These are phyloP conservation scores for Arrhopalites spinosus DNA, from an alignment of 2,888 invertebrate species.

Conservation along the genomic window DNA sequence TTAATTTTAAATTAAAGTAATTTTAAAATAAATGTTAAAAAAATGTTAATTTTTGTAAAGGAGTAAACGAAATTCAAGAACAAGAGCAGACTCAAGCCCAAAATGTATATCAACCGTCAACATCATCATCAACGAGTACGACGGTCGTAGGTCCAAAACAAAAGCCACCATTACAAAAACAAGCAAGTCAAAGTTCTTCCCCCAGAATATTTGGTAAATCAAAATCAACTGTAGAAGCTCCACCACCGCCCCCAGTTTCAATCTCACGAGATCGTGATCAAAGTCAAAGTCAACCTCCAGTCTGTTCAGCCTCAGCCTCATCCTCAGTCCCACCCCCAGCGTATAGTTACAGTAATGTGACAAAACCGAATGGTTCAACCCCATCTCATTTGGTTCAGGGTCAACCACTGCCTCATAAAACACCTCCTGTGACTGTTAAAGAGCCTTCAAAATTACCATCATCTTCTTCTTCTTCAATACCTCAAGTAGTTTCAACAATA, in stretches of 20 bases:
- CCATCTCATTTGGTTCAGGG: slow-evolving; percentile 15
- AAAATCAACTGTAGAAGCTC: slow-evolving; percentile 11
- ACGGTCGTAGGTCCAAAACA: not conserved
- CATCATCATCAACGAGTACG: slow-evolving; percentile 3
- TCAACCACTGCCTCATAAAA: slow-evolving; percentile 22
- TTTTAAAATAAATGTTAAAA: too few species aligned
- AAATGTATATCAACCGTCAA: slow-evolving; percentile 13
- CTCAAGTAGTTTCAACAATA: slow-evolving; percentile 11
- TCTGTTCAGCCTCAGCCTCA: too few species aligned
- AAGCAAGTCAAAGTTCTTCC: slow-evolving; percentile 1
- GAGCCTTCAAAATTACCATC: slow-evolving; percentile 25
- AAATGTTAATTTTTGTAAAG: too few species aligned
- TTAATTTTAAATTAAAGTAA: too few species aligned
- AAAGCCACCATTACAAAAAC: slow-evolving; percentile 9
- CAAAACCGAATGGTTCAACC: slow-evolving; percentile 13
- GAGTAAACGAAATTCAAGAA: not conserved
- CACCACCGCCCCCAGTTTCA: not conserved
- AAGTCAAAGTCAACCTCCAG: not conserved
- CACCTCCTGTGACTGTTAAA: slow-evolving; percentile 20
- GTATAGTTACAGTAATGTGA: not conserved
- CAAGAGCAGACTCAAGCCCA: not conserved
- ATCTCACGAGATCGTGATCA: not conserved
- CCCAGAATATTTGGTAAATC: slow-evolving; percentile 21
- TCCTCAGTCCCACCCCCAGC: not conserved
- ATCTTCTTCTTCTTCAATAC: not conserved